Evolutionary conservation across 1,140 invertebrate species (phyloP).

Genomic region (Pinna nobilis): DNA sequence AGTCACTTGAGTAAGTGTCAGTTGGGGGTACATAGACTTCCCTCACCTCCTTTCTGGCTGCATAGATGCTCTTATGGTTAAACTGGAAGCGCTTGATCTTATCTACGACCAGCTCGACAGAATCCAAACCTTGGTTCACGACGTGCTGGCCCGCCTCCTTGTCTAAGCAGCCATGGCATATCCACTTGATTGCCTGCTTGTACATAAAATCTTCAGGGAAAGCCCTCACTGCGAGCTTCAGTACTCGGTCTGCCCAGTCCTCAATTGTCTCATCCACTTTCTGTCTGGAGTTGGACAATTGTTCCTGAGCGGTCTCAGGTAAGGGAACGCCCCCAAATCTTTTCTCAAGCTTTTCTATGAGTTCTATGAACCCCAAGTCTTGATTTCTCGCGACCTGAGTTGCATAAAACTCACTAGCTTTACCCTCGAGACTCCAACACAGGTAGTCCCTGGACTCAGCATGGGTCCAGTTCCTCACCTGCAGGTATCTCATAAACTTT

Average conservation of each 20-base stretch:
- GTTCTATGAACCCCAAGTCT: background rate
- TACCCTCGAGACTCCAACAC: slow-evolving; percentile 14
- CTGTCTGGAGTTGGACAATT: background rate
- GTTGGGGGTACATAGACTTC: background rate
- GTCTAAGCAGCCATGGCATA: slow-evolving; percentile 20
- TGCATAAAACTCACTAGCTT: slow-evolving; percentile 23
- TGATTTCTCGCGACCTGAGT: background rate
- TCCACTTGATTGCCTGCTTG: slow-evolving; percentile 3
- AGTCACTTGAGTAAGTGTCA: background rate
- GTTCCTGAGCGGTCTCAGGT: slow-evolving; percentile 16
- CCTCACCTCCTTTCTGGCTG: background rate
- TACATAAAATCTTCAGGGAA: slow-evolving; percentile 23
- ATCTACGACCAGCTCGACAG: slow-evolving; percentile 14
- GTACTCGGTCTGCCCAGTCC: slow-evolving; percentile 29
- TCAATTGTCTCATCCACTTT: slow-evolving; percentile 1
- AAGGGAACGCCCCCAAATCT: slow-evolving; percentile 10
- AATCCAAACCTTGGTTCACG: background rate
- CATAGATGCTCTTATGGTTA: slow-evolving; percentile 15
- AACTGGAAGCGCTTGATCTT: slow-evolving; percentile 13
- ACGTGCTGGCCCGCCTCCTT: slow-evolving; percentile 30
- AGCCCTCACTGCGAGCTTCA: slow-evolving; percentile 2
- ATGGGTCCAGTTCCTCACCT: background rate
- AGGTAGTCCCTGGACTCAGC: slow-evolving; percentile 5
- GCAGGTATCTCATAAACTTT: slow-evolving; percentile 13
- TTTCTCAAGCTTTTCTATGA: slow-evolving; percentile 20